Evolutionary conservation across 2,797 vertebrate species (phyloP).

Genomic region (Bovichtus diacanthus): DNA sequence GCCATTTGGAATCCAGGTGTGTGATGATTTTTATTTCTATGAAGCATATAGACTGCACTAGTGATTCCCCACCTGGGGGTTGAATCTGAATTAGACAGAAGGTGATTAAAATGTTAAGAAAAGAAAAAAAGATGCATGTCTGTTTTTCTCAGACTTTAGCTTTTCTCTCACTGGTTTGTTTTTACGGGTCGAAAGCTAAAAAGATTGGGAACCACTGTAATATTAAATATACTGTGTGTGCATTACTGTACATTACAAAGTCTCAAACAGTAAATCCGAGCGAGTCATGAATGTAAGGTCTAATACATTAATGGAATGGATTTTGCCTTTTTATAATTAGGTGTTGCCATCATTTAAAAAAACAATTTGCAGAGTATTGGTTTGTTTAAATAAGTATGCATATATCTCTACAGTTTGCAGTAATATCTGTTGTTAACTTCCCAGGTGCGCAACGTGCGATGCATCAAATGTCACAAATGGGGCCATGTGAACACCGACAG

Average conservation of each 20-base stretch:
- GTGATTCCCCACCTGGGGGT: background rate
- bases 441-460: constrained; percentile 97
- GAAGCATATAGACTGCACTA: background rate
- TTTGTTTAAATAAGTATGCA: background rate
- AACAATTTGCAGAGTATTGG: background rate
- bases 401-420: background rate
- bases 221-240: background rate
- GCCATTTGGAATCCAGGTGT: constrained; percentile 98
- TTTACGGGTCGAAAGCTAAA: background rate
- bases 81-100: background rate
- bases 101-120: background rate
- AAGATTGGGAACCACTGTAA: background rate
- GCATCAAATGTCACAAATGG: constrained; percentile 99
- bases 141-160: background rate
- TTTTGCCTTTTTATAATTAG: background rate
- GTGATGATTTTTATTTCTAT: constrained; percentile 33
- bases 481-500: constrained; percentile 98
- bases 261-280: background rate
- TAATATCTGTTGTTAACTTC: constrained; percentile 28
- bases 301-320: background rate
- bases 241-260: background rate
- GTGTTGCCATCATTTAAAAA: background rate
- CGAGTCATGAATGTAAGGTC: background rate
- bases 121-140: background rate
- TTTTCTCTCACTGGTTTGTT: constrained; percentile 3